Evolutionary conservation across 1,140 invertebrate species (phyloP).

Genomic region (Zophobas morio): DNA sequence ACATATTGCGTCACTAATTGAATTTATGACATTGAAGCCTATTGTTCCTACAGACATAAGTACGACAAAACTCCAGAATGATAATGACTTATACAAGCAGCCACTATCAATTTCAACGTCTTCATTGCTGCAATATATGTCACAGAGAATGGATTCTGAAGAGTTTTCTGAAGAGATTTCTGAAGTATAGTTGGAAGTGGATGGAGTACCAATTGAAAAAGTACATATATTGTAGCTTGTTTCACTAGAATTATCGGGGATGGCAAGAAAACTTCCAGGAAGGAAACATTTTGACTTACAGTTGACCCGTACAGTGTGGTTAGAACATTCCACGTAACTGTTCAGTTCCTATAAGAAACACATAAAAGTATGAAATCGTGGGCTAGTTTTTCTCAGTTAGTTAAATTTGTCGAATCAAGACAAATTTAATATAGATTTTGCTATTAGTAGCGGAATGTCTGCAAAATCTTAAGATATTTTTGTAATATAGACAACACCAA

Average conservation of each 20-base stretch:
- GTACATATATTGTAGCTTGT: background rate
- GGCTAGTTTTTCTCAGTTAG: too few species aligned
- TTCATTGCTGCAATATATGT: constrained; percentile 11
- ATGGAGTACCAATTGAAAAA: background rate
- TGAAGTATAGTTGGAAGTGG: background rate
- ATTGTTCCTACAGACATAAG: constrained; percentile 81
- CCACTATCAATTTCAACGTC: constrained; percentile 8
- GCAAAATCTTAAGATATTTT: too few species aligned
- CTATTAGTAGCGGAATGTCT: too few species aligned
- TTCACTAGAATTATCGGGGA: background rate
- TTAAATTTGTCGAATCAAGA: too few species aligned
- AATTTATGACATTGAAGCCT: constrained; percentile 83
- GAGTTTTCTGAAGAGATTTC: background rate
- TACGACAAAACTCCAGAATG: constrained; percentile 82
- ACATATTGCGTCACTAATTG: constrained; percentile 84
- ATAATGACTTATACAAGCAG: constrained; percentile 58
- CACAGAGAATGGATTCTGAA: background rate
- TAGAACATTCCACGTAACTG: constrained; percentile 31
- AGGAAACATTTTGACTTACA: constrained; percentile 56
- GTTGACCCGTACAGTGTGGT: constrained; percentile 46
- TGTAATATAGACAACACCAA: too few species aligned
- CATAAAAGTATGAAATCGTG: too few species aligned
- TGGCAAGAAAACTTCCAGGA: background rate
- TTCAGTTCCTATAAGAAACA: too few species aligned
- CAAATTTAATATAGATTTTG: too few species aligned